These are phyloP conservation scores for Lycodopsis pacificus DNA, from an alignment of 2,797 vertebrate genomes.

Conservation along the genomic window DNA sequence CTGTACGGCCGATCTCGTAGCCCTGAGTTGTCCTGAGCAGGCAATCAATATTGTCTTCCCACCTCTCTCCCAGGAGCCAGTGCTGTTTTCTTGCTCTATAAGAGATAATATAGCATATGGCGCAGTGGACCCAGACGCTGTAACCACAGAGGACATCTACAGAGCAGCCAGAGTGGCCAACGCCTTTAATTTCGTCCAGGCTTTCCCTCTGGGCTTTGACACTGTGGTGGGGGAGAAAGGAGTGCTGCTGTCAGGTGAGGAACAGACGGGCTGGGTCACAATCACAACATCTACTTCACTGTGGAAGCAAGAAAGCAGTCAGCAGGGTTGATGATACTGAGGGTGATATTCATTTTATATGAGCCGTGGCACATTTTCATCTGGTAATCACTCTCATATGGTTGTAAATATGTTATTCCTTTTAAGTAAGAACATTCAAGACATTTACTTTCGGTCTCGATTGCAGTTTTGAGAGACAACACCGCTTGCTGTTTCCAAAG, in stretches of 20 bases:
- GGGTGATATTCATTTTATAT: background rate
- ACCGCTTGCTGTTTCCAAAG: too few species aligned
- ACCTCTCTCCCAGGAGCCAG: conserved; percentile 87
- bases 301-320: background rate
- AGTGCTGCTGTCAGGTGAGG: conserved; percentile 92
- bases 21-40: background rate
- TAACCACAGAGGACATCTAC: conserved; percentile 88
- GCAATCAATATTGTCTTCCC: background rate
- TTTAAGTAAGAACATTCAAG: background rate
- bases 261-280: background rate
- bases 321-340: background rate
- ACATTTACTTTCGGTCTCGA: background rate
- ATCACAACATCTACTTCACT: background rate
- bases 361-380: background rate
- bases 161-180: conserved; percentile 91
- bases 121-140: conserved; percentile 83
- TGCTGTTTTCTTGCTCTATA: conserved; percentile 96
- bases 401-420: background rate
- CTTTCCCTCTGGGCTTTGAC: conserved; percentile 91
- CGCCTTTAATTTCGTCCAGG: conserved; percentile 89
- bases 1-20: background rate
- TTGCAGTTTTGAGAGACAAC: background rate
- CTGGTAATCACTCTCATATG: background rate
- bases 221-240: conserved; percentile 98
- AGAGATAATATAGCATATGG: conserved; percentile 97